phyloP scores from a whole-genome alignment of 2,113 vertebrate genomes.

The human region GRCh38 chr21:34966001-34966500 shows the following conservation, averaged over 20 bases:
- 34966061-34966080: background rate
- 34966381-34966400: background rate
- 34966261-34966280: background rate
- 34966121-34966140: background rate
- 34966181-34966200: background rate
- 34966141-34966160: background rate
- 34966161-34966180: background rate
- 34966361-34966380: background rate
- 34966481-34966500: background rate
- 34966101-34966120: rapidly evolving
- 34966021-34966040: background rate
- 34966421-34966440: background rate
- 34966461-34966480: background rate
- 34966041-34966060: background rate
- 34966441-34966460: background rate
- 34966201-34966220: background rate
- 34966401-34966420: background rate
- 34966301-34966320: background rate
- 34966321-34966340: background rate
- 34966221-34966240: background rate
- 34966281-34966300: background rate
- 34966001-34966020: background rate
- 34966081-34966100: background rate
- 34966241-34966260: too few relatives aligned
- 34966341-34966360: background rate